These are phyloP conservation scores for Paedocypris sp. DNA, from an alignment of 2,113 vertebrate genomes.

Conservation along the genomic window DNA sequence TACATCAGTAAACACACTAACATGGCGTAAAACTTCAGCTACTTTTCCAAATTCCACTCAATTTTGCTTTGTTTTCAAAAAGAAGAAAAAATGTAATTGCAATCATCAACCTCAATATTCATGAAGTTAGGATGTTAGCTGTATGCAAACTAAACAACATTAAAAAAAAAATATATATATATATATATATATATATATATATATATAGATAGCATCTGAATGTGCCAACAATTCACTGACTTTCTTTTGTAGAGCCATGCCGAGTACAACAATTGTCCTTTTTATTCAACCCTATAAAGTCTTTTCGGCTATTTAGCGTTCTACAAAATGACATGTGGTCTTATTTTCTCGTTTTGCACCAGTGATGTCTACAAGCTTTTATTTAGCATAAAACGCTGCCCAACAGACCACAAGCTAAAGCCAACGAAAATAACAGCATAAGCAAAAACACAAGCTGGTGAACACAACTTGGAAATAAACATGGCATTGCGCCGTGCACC, in stretches of 20 bases:
- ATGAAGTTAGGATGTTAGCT: neutral
- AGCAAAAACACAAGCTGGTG: constrained; percentile 35
- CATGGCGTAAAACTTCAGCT: no score
- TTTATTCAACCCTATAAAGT: constrained; percentile 33
- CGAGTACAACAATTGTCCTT: constrained; percentile 13
- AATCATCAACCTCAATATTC: no score
- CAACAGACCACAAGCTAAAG: constrained; percentile 40
- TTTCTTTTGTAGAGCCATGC: constrained; percentile 7
- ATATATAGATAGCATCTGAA: constrained; percentile 22
- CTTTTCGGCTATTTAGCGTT: constrained; percentile 10
- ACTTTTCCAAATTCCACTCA: no score
- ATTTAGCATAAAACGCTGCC: constrained; percentile 34
- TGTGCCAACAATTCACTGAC: constrained; percentile 11
- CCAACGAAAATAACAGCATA: constrained; percentile 47
- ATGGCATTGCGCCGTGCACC: constrained; percentile 1
- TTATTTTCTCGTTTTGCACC: constrained; percentile 17
- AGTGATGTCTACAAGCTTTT: constrained; percentile 22
- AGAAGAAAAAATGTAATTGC: no score
- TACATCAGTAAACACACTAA: no score
- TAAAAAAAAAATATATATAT: no score
- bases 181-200: constrained; percentile 13
- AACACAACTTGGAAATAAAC: constrained; percentile 36
- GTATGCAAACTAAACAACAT: neutral
- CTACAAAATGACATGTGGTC: constrained; percentile 27
- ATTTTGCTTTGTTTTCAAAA: no score